Conservation (phyloP, 2,888 invertebrate genomes). For the Anthophora plumipes region DNA sequence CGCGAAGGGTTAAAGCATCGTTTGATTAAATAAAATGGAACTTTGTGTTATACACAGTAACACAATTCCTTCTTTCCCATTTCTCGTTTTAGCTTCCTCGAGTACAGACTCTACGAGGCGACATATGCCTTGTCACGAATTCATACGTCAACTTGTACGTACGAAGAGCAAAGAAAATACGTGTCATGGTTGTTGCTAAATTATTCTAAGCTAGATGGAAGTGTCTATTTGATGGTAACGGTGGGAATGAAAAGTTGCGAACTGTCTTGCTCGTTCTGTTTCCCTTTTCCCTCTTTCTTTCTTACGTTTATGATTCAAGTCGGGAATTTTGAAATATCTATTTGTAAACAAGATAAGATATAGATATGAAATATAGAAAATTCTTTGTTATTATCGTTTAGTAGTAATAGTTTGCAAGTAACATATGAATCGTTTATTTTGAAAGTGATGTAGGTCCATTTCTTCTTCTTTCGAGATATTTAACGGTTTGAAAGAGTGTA, state of each 20-base stretch:
- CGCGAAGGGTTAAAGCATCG: too few species aligned
- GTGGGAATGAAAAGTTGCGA: neutral
- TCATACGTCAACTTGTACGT: neutral
- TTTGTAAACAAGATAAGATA: too few species aligned
- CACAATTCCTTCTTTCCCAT: neutral
- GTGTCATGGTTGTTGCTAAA: neutral
- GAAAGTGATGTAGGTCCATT: too few species aligned
- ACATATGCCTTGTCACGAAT: neutral
- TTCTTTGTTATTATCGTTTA: too few species aligned
- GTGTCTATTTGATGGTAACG: neutral
- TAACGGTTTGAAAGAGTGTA: too few species aligned
- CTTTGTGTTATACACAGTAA: neutral
- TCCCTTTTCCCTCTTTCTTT: too few species aligned
- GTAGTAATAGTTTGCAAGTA: too few species aligned
- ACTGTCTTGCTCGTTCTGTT: neutral
- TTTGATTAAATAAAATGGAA: slow-evolving; percentile 20
- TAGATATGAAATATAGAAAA: too few species aligned
- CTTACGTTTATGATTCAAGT: too few species aligned
- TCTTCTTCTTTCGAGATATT: too few species aligned
- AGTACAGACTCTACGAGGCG: neutral
- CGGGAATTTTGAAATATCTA: too few species aligned
- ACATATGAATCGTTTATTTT: too few species aligned
- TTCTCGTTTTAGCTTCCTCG: neutral
- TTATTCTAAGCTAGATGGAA: neutral
- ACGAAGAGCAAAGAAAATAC: slow-evolving; percentile 8